Percentiles rank a stretch among this genome's conserved stretches.
These are phyloP conservation scores for Magallana ariakensis DNA, from an alignment of 1,140 invertebrate species.

Conservation along the genomic window DNA sequence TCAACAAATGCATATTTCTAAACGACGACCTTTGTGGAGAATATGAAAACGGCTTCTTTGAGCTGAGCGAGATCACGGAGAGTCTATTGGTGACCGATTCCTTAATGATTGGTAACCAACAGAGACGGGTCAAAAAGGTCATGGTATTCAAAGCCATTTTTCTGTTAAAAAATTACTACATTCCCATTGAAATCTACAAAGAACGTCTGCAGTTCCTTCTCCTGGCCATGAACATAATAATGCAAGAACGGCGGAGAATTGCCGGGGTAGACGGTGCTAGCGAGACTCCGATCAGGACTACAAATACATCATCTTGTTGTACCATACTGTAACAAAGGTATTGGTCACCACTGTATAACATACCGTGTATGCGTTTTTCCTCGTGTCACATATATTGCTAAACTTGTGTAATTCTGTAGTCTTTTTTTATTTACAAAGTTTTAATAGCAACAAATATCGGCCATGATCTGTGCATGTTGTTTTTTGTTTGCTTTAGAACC, in stretches of 20 bases:
- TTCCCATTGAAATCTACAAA: conserved; percentile 25
- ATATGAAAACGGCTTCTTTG: conserved; percentile 31
- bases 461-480: too few species aligned
- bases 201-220: neutral
- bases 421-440: too few species aligned
- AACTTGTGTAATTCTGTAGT: too few species aligned
- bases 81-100: neutral
- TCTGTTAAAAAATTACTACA: neutral
- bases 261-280: neutral
- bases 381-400: too few species aligned
- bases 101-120: conserved; percentile 27
- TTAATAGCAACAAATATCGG: too few species aligned
- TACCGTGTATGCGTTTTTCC: too few species aligned
- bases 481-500: too few species aligned
- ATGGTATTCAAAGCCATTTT: conserved; percentile 26
- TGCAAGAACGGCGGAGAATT: conserved; percentile 14
- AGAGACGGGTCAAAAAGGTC: conserved; percentile 39
- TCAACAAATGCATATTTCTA: conserved; percentile 37
- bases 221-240: neutral
- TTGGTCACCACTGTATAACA: too few species aligned
- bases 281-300: neutral
- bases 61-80: neutral
- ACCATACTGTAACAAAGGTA: neutral
- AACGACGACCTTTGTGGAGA: conserved; percentile 43
- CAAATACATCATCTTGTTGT: conserved; percentile 1